Evolutionary conservation across 1,140 invertebrate genomes (phyloP).

Genomic region (Drosophila quadrilineata): DNA sequence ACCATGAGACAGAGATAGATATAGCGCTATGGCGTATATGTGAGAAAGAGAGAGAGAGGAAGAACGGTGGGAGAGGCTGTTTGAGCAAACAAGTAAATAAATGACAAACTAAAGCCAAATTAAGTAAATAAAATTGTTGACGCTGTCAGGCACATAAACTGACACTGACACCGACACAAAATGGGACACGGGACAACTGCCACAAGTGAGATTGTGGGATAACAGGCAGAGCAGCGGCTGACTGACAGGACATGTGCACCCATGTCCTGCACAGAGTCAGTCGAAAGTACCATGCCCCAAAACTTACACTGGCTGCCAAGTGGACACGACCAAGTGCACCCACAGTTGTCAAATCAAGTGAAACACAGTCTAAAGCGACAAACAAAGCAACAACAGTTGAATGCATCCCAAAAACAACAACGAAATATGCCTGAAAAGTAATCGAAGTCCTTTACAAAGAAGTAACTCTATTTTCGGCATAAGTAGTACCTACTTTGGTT

Average conservation of each 20-base stretch:
- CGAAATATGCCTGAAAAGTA: no score
- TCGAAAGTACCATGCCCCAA: slow-evolving; percentile 17
- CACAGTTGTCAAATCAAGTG: slow-evolving; percentile 30
- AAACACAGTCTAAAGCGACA: slow-evolving; percentile 23
- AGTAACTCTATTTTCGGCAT: no score
- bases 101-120: slow-evolving; percentile 80
- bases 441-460: no score
- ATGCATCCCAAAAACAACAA: no score
- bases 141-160: slow-evolving; percentile 71
- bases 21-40: background rate
- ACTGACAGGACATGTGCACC: slow-evolving; percentile 39
- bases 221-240: slow-evolving; percentile 10
- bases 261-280: slow-evolving; percentile 23
- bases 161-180: slow-evolving; percentile 73
- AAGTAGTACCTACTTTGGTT: no score
- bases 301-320: slow-evolving; percentile 1
- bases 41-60: slow-evolving; percentile 7
- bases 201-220: no score
- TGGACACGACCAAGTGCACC: slow-evolving; percentile 19
- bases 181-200: slow-evolving; percentile 40
- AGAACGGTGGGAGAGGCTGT: slow-evolving; percentile 9
- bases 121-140: slow-evolving; percentile 80
- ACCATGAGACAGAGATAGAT: slow-evolving; percentile 15
- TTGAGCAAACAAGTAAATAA: slow-evolving; percentile 77
- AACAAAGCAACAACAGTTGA: slow-evolving; percentile 10